phyloP scores from a whole-genome alignment of 2,888 invertebrate species.

The Metallyticus violacea region DNA sequence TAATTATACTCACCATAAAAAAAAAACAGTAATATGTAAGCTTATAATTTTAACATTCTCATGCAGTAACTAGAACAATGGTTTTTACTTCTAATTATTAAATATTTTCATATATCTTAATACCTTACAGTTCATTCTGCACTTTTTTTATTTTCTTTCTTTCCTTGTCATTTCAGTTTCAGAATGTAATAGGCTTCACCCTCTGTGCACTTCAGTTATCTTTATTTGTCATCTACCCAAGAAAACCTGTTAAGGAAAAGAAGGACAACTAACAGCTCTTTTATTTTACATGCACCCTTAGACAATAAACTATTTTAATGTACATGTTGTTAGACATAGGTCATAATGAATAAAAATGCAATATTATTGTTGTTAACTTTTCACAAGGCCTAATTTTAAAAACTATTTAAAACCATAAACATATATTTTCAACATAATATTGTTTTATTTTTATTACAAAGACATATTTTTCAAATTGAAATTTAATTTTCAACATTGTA shows the following conservation, averaged over 20 bases:
- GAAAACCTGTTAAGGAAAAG: slow-evolving; percentile 35
- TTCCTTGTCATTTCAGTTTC: slow-evolving; percentile 60
- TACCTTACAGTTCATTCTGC: too few relatives aligned
- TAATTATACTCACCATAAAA: too few relatives aligned
- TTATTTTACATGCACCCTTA: background rate
- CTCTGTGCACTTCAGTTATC: slow-evolving; percentile 63
- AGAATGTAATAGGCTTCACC: slow-evolving; percentile 64
- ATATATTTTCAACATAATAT: background rate
- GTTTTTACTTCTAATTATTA: too few relatives aligned
- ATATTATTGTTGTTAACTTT: background rate
- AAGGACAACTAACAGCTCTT: background rate
- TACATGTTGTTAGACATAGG: background rate
- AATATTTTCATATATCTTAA: too few relatives aligned
- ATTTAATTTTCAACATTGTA: background rate
- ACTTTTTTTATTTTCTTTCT: background rate
- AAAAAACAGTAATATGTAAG: too few relatives aligned
- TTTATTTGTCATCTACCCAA: slow-evolving; percentile 68
- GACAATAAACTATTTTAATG: background rate
- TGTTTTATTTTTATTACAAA: background rate
- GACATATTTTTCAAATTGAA: background rate
- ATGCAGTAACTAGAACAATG: too few relatives aligned
- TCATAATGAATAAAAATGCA: background rate
- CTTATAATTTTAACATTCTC: too few relatives aligned
- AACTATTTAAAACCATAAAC: background rate
- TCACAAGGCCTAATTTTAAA: background rate